A percentile compares a stretch with the other conserved stretches of the same genome.
Evolutionary conservation across 2,113 vertebrate genomes (phyloP).

Genomic region (Gopherus evgoodei): DNA sequence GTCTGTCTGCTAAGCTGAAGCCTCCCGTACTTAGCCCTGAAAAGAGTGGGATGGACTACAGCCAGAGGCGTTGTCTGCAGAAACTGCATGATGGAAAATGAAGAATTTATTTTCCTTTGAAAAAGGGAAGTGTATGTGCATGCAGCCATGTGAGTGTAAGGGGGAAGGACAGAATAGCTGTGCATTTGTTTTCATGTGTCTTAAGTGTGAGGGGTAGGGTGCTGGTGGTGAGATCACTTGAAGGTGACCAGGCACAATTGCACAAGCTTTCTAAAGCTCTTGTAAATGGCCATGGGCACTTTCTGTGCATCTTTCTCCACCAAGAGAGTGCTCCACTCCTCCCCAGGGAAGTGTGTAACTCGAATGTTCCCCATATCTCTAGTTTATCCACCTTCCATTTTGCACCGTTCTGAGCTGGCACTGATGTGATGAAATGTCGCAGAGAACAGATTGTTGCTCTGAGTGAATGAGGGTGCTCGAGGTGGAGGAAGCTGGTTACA

Average conservation of each 20-base stretch:
- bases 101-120: neutral
- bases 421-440: neutral
- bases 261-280: neutral
- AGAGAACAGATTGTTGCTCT: neutral
- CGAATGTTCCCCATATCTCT: neutral
- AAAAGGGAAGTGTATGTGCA: neutral
- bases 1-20: neutral
- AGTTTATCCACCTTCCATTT: neutral
- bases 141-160: neutral
- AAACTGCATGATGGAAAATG: neutral
- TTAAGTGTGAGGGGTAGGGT: neutral
- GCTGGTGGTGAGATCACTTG: neutral
- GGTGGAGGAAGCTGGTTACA: fast-evolving
- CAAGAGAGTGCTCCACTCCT: neutral
- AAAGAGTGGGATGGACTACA: neutral
- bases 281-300: neutral
- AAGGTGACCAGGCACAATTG: too few species aligned
- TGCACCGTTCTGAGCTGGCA: neutral
- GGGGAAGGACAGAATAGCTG: neutral
- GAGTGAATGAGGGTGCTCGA: neutral
- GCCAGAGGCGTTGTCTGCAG: neutral
- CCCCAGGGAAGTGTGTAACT: neutral
- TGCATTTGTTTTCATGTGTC: neutral
- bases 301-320: neutral
- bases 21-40: neutral